phyloP scores from a whole-genome alignment of 2,113 vertebrate species.

The Pica pica region DNA sequence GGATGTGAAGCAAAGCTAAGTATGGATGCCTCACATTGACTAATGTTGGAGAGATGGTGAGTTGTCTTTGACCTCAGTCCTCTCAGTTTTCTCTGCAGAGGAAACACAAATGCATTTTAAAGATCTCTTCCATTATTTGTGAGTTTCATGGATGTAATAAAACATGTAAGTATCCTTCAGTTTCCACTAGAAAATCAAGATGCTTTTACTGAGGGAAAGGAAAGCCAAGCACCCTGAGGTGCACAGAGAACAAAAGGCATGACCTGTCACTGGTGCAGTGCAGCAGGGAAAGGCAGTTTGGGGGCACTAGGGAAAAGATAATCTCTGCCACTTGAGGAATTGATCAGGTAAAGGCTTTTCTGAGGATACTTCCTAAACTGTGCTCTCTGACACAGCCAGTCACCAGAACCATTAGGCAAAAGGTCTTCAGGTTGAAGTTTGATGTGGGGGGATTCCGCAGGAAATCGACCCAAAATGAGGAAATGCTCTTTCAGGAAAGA shows the following conservation, averaged over 20 bases:
- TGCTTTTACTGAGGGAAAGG: neutral
- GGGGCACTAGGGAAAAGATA: neutral
- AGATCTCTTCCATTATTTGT: neutral
- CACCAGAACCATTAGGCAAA: neutral
- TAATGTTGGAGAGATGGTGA: neutral
- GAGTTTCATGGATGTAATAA: neutral
- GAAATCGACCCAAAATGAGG: neutral
- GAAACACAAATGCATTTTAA: neutral
- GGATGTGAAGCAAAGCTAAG: neutral
- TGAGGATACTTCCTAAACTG: neutral
- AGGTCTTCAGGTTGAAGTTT: neutral
- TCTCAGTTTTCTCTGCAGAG: constrained; percentile 3
- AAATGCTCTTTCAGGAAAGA: neutral
- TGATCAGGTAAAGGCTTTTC: neutral
- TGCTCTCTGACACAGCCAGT: neutral
- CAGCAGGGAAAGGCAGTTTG: neutral
- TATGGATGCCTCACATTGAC: neutral
- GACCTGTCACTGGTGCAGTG: neutral
- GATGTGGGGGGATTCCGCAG: neutral
- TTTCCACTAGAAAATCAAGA: neutral
- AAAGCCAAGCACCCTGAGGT: neutral
- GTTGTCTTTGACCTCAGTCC: neutral
- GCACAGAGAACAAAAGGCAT: neutral
- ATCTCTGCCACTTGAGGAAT: neutral
- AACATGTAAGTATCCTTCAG: neutral